Evolutionary conservation across 2,888 invertebrate species (phyloP).

Genomic region (Eristalis intricaria): DNA sequence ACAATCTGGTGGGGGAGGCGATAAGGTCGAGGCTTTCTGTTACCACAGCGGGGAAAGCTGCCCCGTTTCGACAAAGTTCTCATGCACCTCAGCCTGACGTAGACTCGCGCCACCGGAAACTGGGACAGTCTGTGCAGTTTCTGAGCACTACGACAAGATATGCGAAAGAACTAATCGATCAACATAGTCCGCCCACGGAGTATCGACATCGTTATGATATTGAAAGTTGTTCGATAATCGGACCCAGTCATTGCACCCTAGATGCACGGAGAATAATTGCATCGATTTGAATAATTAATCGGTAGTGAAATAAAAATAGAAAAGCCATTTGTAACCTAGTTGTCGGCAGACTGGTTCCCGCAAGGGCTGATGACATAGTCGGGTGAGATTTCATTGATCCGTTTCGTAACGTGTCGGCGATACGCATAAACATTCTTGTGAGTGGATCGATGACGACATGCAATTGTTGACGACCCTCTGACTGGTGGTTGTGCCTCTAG

Average conservation of each 20-base stretch:
- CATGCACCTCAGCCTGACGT: not conserved
- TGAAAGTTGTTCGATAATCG: conserved; percentile 42
- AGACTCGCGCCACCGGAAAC: not conserved
- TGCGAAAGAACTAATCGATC: conserved; percentile 4
- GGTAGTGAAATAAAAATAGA: conserved; percentile 56
- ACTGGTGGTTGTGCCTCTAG: not conserved
- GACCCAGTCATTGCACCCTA: conserved; percentile 63
- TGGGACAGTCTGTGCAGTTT: too few species aligned
- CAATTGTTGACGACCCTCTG: not conserved
- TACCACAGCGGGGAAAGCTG: not conserved
- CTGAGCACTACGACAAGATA: not conserved
- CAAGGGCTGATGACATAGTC: conserved; percentile 69
- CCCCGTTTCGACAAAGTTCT: not conserved
- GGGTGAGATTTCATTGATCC: conserved; percentile 60
- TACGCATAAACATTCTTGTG: conserved; percentile 52
- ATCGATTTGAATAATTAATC: conserved; percentile 60
- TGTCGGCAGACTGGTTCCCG: conserved; percentile 43
- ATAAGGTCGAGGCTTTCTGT: not conserved
- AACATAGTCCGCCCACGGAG: conserved; percentile 13
- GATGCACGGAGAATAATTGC: conserved; percentile 49
- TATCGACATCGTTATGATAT: conserved; percentile 31
- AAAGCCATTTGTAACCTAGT: conserved; percentile 53
- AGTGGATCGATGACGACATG: too few species aligned
- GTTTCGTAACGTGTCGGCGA: conserved; percentile 43
- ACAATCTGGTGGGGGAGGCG: conserved; percentile 6